Evolutionary conservation across 2,113 vertebrate species (phyloP).

Genomic region (Zosterops borbonicus): DNA sequence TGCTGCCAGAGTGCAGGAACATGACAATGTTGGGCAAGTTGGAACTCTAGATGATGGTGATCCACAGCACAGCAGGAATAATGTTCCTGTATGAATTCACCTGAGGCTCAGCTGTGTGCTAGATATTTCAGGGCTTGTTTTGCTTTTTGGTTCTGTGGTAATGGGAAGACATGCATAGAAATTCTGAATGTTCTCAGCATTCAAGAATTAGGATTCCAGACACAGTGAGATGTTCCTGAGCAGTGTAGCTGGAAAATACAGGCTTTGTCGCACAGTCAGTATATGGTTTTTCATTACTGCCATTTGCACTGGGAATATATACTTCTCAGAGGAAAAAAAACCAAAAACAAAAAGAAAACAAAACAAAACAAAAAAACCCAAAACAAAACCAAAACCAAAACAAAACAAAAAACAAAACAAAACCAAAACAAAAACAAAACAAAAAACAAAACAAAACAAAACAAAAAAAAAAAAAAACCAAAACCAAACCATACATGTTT

Average conservation of each 20-base stretch:
- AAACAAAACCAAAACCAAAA: not conserved
- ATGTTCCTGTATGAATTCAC: not conserved
- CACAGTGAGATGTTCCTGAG: not conserved
- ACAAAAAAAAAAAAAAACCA: not conserved
- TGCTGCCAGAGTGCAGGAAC: not conserved
- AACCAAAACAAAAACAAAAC: not conserved
- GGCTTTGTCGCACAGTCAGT: not conserved
- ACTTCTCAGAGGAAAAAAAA: not conserved
- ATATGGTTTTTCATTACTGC: not conserved
- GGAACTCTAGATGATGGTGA: not conserved
- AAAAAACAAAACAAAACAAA: too few relatives aligned
- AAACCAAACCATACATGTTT: rapidly evolving
- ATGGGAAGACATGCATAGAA: not conserved
- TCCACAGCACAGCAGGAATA: not conserved
- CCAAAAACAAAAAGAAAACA: too few relatives aligned
- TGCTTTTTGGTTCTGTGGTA: not conserved
- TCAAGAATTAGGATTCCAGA: not conserved
- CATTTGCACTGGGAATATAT: not conserved
- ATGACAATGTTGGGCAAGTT: not conserved
- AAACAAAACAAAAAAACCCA: not conserved
- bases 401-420: too few relatives aligned
- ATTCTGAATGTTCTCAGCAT: not conserved
- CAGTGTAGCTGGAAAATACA: not conserved
- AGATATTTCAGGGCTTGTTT: not conserved
- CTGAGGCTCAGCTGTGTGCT: not conserved